Evolutionary conservation across 1,140 invertebrate species (phyloP).

Genomic region (Anadara kagoshimensis): DNA sequence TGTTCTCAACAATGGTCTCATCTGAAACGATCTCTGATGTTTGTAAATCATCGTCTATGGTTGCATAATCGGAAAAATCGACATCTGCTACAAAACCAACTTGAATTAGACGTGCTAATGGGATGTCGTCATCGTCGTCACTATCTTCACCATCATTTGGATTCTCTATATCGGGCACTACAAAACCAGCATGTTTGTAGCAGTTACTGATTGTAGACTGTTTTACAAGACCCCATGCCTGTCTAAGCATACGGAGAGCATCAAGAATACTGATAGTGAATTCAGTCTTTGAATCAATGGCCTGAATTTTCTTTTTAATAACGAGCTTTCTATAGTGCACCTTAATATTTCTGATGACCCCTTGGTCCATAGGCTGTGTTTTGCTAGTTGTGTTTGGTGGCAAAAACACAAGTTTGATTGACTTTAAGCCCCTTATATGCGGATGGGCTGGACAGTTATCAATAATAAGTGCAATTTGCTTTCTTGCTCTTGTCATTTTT

Average conservation of each 20-base stretch:
- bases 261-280: neutral
- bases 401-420: slow-evolving; percentile 14
- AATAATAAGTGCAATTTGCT: slow-evolving; percentile 20
- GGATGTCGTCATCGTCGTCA: neutral
- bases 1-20: neutral
- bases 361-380: slow-evolving; percentile 31
- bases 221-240: neutral
- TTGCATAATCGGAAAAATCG: neutral
- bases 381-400: slow-evolving; percentile 35
- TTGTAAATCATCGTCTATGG: neutral
- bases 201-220: slow-evolving; percentile 24
- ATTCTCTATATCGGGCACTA: neutral
- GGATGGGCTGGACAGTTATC: too few species aligned
- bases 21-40: neutral
- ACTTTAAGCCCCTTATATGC: slow-evolving; percentile 7
- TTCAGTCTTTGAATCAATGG: neutral
- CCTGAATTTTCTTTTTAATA: neutral
- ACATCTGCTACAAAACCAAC: too few species aligned
- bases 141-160: neutral
- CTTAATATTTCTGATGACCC: slow-evolving; percentile 36
- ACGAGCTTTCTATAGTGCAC: slow-evolving; percentile 12
- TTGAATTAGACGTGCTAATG: neutral
- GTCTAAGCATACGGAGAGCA: neutral
- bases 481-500: slow-evolving; percentile 21
- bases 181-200: slow-evolving; percentile 35